phyloP scores from a whole-genome alignment of 2,797 vertebrate genomes.

The Chanos chanos region DNA sequence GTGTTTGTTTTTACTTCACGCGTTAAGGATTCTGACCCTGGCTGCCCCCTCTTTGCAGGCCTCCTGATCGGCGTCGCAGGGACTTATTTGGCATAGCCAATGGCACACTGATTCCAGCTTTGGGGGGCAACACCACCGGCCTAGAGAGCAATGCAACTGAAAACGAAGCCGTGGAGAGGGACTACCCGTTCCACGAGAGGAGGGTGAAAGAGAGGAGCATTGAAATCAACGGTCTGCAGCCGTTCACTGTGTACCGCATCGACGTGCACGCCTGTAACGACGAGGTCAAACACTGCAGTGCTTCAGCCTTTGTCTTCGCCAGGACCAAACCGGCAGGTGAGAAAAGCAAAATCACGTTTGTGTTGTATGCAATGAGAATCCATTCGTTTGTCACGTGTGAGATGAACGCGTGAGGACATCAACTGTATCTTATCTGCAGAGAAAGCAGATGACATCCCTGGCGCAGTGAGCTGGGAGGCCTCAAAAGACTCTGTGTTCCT shows the following conservation, averaged over 20 bases:
- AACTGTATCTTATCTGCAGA: slow-evolving; percentile 60
- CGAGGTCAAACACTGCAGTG: slow-evolving; percentile 87
- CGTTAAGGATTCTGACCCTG: too few relatives aligned
- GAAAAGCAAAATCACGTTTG: neutral
- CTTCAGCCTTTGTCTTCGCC: slow-evolving; percentile 91
- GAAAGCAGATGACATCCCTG: slow-evolving; percentile 92
- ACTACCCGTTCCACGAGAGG: slow-evolving; percentile 82
- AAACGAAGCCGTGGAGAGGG: slow-evolving; percentile 63
- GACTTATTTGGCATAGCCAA: slow-evolving; percentile 82
- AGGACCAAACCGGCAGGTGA: slow-evolving; percentile 93
- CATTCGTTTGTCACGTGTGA: too few relatives aligned
- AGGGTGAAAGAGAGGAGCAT: slow-evolving; percentile 82
- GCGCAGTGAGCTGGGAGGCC: slow-evolving; percentile 79
- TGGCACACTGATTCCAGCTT: slow-evolving; percentile 59
- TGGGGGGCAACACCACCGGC: slow-evolving; percentile 43
- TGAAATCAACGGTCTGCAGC: slow-evolving; percentile 82
- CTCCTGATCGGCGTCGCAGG: slow-evolving; percentile 81
- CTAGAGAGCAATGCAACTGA: slow-evolving; percentile 68
- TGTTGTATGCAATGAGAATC: neutral
- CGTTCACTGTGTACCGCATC: slow-evolving; percentile 93
- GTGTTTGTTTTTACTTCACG: too few relatives aligned
- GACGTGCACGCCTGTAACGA: slow-evolving; percentile 96
- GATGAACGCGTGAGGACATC: too few relatives aligned
- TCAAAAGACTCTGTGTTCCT: slow-evolving; percentile 81
- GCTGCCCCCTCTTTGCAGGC: slow-evolving; percentile 56